Evolutionary conservation across 2,888 invertebrate genomes (phyloP).

Genomic region (Diaprepes abbreviatus): DNA sequence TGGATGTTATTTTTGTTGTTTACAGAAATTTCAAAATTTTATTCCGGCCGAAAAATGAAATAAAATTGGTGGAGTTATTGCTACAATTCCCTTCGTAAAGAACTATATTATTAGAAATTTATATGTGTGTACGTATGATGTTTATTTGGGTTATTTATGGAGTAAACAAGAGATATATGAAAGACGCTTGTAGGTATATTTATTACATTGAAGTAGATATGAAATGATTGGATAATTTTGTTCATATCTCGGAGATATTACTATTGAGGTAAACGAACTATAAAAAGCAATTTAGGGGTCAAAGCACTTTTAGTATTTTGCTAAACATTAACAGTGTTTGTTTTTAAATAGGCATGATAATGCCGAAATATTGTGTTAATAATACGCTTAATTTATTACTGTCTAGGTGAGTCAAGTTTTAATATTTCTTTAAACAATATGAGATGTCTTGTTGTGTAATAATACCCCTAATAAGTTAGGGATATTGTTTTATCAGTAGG

Average conservation of each 20-base stretch:
- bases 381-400: neutral
- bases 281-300: conserved; percentile 31
- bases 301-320: conserved; percentile 31
- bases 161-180: neutral
- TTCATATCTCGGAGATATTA: conserved; percentile 25
- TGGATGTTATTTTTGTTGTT: no score
- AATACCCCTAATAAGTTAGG: neutral
- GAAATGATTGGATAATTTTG: conserved; percentile 29
- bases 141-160: neutral
- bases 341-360: conserved; percentile 14
- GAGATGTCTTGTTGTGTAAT: no score
- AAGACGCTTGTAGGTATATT: neutral
- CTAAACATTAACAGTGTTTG: conserved; percentile 35
- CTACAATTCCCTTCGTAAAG: no score
- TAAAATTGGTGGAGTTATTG: no score
- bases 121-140: no score
- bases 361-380: neutral
- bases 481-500: no score
- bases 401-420: neutral
- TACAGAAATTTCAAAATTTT: no score
- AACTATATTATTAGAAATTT: no score
- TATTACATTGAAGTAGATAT: neutral
- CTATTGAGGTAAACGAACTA: conserved; percentile 39
- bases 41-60: no score
- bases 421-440: neutral